Evolutionary conservation across 2,888 invertebrate genomes (phyloP), one percentile per base, ranked within the genome.

Genomic region (Leucania comma): DNA sequence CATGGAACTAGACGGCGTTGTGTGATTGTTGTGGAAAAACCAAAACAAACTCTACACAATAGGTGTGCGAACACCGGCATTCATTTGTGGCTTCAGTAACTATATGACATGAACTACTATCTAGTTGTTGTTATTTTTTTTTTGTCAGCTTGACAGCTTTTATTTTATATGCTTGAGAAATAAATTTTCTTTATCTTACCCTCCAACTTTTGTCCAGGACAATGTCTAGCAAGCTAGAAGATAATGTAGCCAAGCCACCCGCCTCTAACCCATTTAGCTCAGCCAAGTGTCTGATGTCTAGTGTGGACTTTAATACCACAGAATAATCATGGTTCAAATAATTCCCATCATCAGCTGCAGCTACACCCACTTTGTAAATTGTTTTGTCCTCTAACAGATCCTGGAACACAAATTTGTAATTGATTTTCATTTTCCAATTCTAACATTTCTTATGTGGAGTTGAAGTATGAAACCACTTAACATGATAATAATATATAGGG

Each of bases 291-390:
- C 98, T 93, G 29, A 98, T 90, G 90, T 98, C 98, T 0, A 98
- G 89, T 0, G 97, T 96, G 50, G 97, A 96, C 38, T 94, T 95
- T 2, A 98, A 96, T 12, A 90, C 87, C 1, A 97, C 95, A 0
- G 96, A 96, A 90, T 97, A 98, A 90, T 98, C 98, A 56, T 93
- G 92, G 1, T 93, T 87, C 26, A 98, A 91, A 83, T 97, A 97
- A 66, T 94, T 96, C 0, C 97, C 97, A 94, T 98, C 98, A 78
- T 97, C 97, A 14, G 93, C 91, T 0, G 97, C 96, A 0, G 97
- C 97, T 4, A 98, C 98, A 0, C 98, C 98, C 5, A 98, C 97
- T 96, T 98, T 98, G 69, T 98, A 94, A 63, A 98, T 96, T 6
- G 93, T 94, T 65, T 95, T 95, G 87, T 97, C 97, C 90, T 97